Evolutionary conservation across 2,113 vertebrate species (phyloP), one percentile per base, ranked within the genome.

Genomic region (Illadopsis cleaveri): DNA sequence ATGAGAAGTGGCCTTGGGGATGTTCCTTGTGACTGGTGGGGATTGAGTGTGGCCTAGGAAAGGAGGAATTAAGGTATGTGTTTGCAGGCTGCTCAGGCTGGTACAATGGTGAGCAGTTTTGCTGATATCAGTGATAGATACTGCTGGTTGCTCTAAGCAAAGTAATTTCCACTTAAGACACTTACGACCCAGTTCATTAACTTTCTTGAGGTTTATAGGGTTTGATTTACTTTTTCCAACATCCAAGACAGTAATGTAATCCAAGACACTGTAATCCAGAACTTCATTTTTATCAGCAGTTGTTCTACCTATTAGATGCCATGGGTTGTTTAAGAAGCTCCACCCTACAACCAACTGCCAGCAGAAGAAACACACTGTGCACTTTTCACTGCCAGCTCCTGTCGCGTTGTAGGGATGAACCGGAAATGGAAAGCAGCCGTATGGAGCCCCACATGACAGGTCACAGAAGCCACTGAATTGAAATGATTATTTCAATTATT

Each of bases 311-410:
- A 4, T 23, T 51, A 30, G 45, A n/a, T 66, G 33, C 40, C 1
- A 0, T 33, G 25, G 1, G 1, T 16, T 40, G 66, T 60, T 33
- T 42, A 38, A 11, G n/a, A n/a, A n/a, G n/a, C n/a, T n/a, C n/a
- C n/a, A n/a, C n/a, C n/a, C n/a, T n/a, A n/a, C n/a, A n/a, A n/a
- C n/a, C n/a, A n/a, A n/a, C n/a, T n/a, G n/a, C n/a, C n/a, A n/a
- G n/a, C n/a, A n/a, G n/a, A n/a, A n/a, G n/a, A n/a, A n/a, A n/a
- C n/a, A n/a, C n/a, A n/a, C n/a, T n/a, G n/a, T n/a, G n/a, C n/a
- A n/a, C n/a, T n/a, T n/a, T n/a, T n/a, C n/a, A n/a, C n/a, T n/a
- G n/a, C n/a, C n/a, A n/a, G n/a, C n/a, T n/a, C n/a, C n/a, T n/a
- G n/a, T n/a, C n/a, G n/a, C n/a, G n/a, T n/a, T n/a, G n/a, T n/a